Evolutionary conservation across 2,888 invertebrate species (phyloP), one percentile per base, ranked within the genome.

Genomic region (Parnassius glacialis): DNA sequence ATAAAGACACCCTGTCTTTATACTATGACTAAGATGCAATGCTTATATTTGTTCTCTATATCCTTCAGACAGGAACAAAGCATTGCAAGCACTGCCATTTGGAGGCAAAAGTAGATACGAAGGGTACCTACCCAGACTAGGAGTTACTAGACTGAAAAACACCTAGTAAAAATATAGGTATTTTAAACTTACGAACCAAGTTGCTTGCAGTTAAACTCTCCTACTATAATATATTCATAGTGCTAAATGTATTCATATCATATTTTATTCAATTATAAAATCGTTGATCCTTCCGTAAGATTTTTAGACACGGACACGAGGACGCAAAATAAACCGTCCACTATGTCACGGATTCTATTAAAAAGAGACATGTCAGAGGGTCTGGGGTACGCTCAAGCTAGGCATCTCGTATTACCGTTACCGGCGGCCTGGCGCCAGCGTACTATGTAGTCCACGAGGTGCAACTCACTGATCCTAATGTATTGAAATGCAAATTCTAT

Each of bases 331-430:
- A 13, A 34, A 50, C 53, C 63, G 61, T 59, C 55, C 62, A 42
- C 64, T 68, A 66, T 65, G 64, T 65, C 66, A 66, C 66, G 65
- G 66, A 62, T 73, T 65, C 67, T 69, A 68, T 72, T 74, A 72
- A 74, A 70, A 72, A 72, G 71, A 72, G 70, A 75, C 70, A 72
- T 78, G 76, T 79, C 78, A 75, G 75, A 74, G 67, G 69, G 76
- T 75, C 78, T 47, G 59, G 74, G 78, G 77, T 79, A 72, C 78
- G 80, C 80, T 79, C 79, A 79, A 79, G 79, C 80, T 79, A 83
- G 85, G 84, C 82, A 86, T 83, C 85, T 89, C 78, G 90, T 86
- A 85, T 88, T 90, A 90, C 90, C 90, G 90, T 90, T 90, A 90
- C 77, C 79, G 75, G 71, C 82, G 70, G 74, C 73, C 72, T 77